Conservation (phyloP, 2,888 invertebrate genomes). For the Drosophila pseudotalamancana region DNA sequence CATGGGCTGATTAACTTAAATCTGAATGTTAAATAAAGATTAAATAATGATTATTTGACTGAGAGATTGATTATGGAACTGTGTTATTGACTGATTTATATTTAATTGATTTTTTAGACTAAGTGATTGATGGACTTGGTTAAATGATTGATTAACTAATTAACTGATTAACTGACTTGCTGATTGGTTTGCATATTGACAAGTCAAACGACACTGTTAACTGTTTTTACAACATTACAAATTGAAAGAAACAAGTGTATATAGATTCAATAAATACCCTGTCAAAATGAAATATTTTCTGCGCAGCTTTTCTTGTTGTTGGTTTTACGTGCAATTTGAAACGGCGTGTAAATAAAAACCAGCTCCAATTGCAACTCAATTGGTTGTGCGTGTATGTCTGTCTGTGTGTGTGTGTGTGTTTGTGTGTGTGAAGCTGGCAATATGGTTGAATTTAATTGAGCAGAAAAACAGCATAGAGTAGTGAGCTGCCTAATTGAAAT, state of each 20-base stretch:
- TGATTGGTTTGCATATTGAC: too few species aligned
- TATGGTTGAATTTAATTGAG: conserved; percentile 76
- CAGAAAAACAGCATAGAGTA: conserved; percentile 74
- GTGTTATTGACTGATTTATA: not conserved
- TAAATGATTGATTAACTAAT: not conserved
- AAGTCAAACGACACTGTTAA: too few species aligned
- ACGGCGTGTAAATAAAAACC: conserved; percentile 52
- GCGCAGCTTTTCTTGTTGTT: conserved; percentile 1
- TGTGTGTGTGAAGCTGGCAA: conserved; percentile 37
- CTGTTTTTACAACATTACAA: not conserved
- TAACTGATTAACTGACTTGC: not conserved
- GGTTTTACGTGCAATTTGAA: conserved; percentile 48
- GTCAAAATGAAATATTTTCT: not conserved
- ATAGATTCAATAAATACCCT: not conserved
- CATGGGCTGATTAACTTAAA: too few species aligned
- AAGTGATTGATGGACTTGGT: not conserved
- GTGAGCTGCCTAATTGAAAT: conserved; percentile 80
- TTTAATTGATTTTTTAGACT: not conserved
- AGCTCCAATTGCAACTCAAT: conserved; percentile 34
- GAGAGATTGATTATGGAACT: not conserved
- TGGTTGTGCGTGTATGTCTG: not conserved
- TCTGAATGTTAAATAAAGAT: too few species aligned
- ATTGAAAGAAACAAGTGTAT: too few species aligned
- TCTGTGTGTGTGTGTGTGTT: conserved; percentile 5
- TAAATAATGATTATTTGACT: not conserved